Evolutionary conservation across 1,140 invertebrate species (phyloP).

Genomic region (Andricus grossulariae): DNA sequence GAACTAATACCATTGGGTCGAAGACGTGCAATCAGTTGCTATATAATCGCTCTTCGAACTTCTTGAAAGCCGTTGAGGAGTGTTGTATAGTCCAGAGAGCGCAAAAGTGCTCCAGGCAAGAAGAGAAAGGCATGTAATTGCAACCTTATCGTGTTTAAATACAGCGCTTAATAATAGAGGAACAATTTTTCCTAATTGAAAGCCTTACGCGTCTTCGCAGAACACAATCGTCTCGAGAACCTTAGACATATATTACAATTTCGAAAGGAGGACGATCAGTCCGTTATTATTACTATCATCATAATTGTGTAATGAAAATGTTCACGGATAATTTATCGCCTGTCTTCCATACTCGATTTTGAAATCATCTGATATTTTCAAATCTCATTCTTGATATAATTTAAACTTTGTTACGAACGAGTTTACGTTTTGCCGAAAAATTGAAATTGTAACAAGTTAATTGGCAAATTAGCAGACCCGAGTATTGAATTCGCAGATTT

Average conservation of each 20-base stretch:
- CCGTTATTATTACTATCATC: slow-evolving; percentile 43
- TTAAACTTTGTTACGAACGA: too few species aligned
- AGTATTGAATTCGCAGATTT: too few species aligned
- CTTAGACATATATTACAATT: neutral
- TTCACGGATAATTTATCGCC: neutral
- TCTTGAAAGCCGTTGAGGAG: slow-evolving; percentile 38
- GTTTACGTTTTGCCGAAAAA: too few species aligned
- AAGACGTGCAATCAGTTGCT: neutral
- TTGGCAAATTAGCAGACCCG: too few species aligned
- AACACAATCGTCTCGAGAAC: slow-evolving; percentile 26
- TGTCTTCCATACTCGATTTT: neutral
- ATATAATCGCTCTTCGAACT: slow-evolving; percentile 46
- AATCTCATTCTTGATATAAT: too few species aligned
- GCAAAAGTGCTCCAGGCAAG: slow-evolving; percentile 35
- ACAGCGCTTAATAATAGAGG: slow-evolving; percentile 39
- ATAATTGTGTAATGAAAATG: slow-evolving; percentile 39
- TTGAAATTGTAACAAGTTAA: too few species aligned
- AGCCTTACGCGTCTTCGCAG: slow-evolving; percentile 42
- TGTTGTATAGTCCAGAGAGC: slow-evolving; percentile 35
- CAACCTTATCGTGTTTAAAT: slow-evolving; percentile 35
- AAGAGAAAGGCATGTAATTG: slow-evolving; percentile 40
- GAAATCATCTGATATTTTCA: too few species aligned
- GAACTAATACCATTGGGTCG: slow-evolving; percentile 24
- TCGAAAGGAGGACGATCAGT: neutral
- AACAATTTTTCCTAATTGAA: slow-evolving; percentile 49